A percentile compares a stretch with the other conserved stretches of the same genome.
Conservation (phyloP, 1,140 invertebrate species). For the Cryptotermes secundus region DNA sequence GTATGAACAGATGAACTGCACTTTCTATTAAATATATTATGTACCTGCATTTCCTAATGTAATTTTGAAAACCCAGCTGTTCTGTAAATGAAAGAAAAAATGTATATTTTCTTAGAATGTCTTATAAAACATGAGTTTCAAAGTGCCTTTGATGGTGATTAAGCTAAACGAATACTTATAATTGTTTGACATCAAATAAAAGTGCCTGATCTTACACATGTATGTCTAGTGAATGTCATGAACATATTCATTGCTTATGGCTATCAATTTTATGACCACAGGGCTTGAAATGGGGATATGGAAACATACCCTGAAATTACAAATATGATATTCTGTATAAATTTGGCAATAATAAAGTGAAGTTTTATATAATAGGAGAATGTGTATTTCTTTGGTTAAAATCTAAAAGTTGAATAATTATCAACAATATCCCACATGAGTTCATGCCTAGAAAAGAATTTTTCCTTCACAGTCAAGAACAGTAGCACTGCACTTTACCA, state of each 20-base stretch:
- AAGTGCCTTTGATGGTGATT: constrained; percentile 6
- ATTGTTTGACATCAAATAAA: not conserved
- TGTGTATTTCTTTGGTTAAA: too few relatives aligned
- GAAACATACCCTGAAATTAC: not conserved
- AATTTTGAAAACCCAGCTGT: not conserved
- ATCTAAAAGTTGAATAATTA: too few relatives aligned
- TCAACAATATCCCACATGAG: too few relatives aligned
- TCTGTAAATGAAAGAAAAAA: not conserved
- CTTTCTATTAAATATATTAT: not conserved
- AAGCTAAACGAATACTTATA: not conserved
- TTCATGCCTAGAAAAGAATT: too few relatives aligned
- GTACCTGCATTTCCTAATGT: not conserved
- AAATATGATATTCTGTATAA: too few relatives aligned
- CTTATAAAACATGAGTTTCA: not conserved
- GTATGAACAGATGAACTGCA: not conserved
- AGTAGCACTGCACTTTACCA: too few relatives aligned
- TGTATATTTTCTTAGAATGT: not conserved
- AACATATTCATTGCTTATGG: not conserved
- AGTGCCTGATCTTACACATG: not conserved
- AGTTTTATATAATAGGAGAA: too few relatives aligned
- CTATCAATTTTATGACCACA: not conserved
- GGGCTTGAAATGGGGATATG: not conserved
- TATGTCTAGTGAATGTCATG: not conserved
- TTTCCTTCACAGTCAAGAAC: too few relatives aligned
- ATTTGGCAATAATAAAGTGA: too few relatives aligned